Base-by-base conservation (phyloP, 2,888 invertebrate genomes). In the Leptinotarsa rubiginosa region DNA sequence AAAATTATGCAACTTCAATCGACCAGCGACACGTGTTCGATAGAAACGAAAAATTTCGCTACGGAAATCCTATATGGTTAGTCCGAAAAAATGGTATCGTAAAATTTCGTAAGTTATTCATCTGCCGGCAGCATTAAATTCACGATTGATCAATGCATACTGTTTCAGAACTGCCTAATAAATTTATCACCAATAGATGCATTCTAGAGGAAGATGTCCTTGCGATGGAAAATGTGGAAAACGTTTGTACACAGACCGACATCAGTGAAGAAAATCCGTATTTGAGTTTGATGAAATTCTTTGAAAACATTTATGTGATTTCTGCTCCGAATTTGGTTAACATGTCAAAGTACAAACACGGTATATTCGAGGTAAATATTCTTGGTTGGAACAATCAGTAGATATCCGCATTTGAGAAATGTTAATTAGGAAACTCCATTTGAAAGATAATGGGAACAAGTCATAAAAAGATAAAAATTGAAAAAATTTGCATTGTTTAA, bases 211-310 rank as follows among this genome's bases (percentile, higher is more conserved):
- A 87, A 80, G 82, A 84, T 69, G 76, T 90, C 1, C 85, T 84
- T 77, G 90, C 88, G 84, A 86, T 91, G 64, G 84, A 88, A 80
- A 84, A 89, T 77, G 84, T 88, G 80, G 84, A 87, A 78, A 84
- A 84, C 70, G 79, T 81, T 20, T 90, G 89, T 80, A 81, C 84
- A 72, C 88, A 89, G 82, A 84, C 79, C 74, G 77, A 85, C 52
- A 81, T 89, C 71, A 82, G 79, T 31, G 82, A 81, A 76, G 75
- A 83, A 52, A 88, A 88, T 76, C 71, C 65, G 7, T 73, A 78
- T 18, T 65, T 88, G 5, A 87, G 87, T 80, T 78, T 84, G 13
- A 84, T 85, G 71, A 76, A 86, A 47, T 89, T 88, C 78, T 82
- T 85, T 31, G 78, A 80, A 71, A 83, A 86, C 70, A 75, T 84